Percentiles rank a stretch among this genome's conserved stretches.
phyloP scores from a whole-genome alignment of 2,888 invertebrate genomes.

The Dicyrtoma fusca region DNA sequence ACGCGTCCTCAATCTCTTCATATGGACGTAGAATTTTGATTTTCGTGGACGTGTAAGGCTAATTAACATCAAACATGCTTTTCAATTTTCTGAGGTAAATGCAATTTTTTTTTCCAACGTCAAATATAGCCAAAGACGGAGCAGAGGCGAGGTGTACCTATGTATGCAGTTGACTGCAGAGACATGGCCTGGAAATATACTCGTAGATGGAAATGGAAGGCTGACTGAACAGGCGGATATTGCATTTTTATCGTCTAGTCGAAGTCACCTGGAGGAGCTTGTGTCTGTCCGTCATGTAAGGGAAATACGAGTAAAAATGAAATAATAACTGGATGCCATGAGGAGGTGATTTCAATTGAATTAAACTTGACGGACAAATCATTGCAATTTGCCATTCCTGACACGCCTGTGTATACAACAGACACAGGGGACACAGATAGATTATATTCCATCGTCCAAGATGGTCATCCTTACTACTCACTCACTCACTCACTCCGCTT shows the following conservation, averaged over 20 bases:
- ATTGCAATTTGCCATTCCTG: conserved; percentile 28
- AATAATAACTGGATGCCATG: conserved; percentile 1
- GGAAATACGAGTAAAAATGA: conserved; percentile 10
- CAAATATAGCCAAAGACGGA: too few species aligned
- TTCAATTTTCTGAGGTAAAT: too few species aligned
- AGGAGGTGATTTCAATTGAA: conserved; percentile 26
- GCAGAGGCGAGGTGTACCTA: too few species aligned
- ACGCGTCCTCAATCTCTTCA: too few species aligned
- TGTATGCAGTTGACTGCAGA: too few species aligned
- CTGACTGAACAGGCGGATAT: too few species aligned
- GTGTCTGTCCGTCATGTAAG: neutral
- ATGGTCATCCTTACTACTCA: neutral
- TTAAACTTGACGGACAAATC: conserved; percentile 19
- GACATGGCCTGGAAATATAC: neutral
- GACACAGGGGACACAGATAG: neutral
- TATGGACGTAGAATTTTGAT: too few species aligned
- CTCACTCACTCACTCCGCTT: neutral
- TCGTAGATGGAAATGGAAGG: neutral
- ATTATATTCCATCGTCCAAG: neutral
- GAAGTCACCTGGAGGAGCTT: too few species aligned
- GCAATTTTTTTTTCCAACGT: too few species aligned
- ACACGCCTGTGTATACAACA: conserved; percentile 34
- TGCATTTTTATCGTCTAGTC: too few species aligned
- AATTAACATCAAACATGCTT: too few species aligned
- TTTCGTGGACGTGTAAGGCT: too few species aligned